Evolutionary conservation across 2,888 invertebrate genomes (phyloP), one percentile per base, ranked within the genome.

Genomic region (Priapulus caudatus): DNA sequence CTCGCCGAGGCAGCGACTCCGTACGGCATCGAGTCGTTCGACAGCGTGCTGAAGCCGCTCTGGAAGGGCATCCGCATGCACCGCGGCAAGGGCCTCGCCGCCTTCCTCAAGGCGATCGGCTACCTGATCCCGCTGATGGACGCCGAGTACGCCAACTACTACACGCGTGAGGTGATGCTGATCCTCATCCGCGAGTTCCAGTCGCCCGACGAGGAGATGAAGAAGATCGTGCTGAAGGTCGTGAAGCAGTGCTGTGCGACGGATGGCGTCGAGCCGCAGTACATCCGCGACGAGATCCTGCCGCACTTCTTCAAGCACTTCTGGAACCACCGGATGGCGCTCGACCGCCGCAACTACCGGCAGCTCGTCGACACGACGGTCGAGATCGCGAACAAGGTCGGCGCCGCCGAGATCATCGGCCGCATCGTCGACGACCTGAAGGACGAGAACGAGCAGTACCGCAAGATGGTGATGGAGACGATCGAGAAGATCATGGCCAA

Each of bases 381-480:
- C 1, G 98, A 99, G 77, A 99, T 99, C 57, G 98, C 98, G 4
- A 97, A 97, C 71, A 99, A 99, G 78, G 95, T 97, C 51, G 98
- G 98, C n/a, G 90, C 95, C 2, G 92, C 95, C 0, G 98, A 98
- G 77, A 99, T 99, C 58, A 91, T 99, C 55, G 92, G 91, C 71
- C 80, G 97, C 58, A 90, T 99, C 46, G 98, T 99, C 0, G 98
- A 99, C 65, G 98, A 99, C 74, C 75, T 99, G 53, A 99, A 99
- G 74, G 98, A 99, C 69, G 98, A 98, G 73, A 95, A 97, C 69
- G 98, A 99, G 72, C 93, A 95, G 68, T 99, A 98, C 72, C 80
- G 98, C 56, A 99, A 99, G 76, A 99, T 99, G 98, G 98, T 98
- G 2, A 98, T 99, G 93, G 98, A 99, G 72, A 97, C 95, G 0